Evolutionary conservation across 2,888 invertebrate species (phyloP).

Genomic region (Noctua fimbriata): DNA sequence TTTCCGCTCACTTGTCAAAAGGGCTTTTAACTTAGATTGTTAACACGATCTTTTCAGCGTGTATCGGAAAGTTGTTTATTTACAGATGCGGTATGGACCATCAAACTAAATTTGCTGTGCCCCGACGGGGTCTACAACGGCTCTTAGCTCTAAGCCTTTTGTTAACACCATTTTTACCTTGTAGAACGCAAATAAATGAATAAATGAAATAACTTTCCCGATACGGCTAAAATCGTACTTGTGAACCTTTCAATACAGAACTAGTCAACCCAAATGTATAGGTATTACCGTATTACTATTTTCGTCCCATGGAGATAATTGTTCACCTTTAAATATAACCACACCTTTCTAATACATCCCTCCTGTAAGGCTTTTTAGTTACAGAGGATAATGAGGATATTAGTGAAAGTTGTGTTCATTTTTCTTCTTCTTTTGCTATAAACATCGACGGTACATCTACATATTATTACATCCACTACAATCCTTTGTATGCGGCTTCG

Average conservation of each 20-base stretch:
- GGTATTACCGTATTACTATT: not conserved
- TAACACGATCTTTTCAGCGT: not conserved
- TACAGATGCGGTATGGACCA: not conserved
- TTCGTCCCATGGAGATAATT: not conserved
- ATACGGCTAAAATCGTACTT: not conserved
- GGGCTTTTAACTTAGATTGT: constrained; percentile 3
- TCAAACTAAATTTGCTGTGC: too few relatives aligned
- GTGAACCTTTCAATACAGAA: not conserved
- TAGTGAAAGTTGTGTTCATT: not conserved
- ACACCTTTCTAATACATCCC: too few relatives aligned
- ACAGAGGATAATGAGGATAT: not conserved
- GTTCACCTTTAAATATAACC: not conserved
- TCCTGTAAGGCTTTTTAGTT: not conserved
- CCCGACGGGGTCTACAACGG: too few relatives aligned
- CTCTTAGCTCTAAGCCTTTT: too few relatives aligned
- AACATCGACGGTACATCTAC: not conserved
- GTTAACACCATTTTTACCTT: too few relatives aligned
- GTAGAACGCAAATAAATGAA: too few relatives aligned
- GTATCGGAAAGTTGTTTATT: not conserved
- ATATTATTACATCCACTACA: not conserved
- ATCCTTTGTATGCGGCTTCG: not conserved
- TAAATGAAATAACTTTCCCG: not conserved
- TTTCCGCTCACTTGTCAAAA: constrained; percentile 31
- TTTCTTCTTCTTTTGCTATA: not conserved
- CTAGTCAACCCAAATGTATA: not conserved